phyloP scores from a whole-genome alignment of 1,140 invertebrate genomes.

The Bilobella aurantiaca region DNA sequence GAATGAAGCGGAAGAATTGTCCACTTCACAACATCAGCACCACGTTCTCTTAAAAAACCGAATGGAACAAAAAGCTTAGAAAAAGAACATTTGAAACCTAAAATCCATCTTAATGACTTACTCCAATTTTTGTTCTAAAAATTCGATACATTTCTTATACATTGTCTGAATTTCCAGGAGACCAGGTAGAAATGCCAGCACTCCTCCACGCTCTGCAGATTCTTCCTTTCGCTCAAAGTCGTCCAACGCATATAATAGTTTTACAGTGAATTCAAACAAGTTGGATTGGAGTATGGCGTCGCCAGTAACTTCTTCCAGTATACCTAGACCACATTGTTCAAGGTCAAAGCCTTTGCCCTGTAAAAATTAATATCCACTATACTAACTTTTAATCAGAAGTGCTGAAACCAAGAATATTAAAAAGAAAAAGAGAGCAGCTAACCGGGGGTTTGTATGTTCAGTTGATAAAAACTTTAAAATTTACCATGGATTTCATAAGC shows the following conservation, averaged over 20 bases:
- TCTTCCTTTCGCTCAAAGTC: not conserved
- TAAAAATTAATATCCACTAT: too few species aligned
- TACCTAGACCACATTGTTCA: not conserved
- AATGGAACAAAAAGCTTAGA: not conserved
- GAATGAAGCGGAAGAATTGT: conserved; percentile 57
- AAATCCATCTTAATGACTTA: not conserved
- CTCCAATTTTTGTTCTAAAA: not conserved
- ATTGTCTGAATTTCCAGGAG: conserved; percentile 58
- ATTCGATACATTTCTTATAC: conserved; percentile 31
- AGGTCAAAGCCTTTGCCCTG: not conserved
- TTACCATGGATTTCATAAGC: not conserved
- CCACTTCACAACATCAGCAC: conserved; percentile 31
- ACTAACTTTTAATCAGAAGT: too few species aligned
- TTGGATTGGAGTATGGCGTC: too few species aligned
- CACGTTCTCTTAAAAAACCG: conserved; percentile 7
- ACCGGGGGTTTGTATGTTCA: not conserved
- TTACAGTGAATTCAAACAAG: too few species aligned
- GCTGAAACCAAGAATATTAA: not conserved
- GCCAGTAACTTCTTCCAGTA: too few species aligned
- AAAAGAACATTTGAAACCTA: conserved; percentile 3
- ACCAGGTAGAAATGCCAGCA: conserved; percentile 80
- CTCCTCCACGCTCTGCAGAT: conserved; percentile 48
- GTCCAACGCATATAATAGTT: not conserved
- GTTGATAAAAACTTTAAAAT: too few species aligned
- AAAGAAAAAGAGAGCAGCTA: not conserved